phyloP scores from a whole-genome alignment of 1,140 invertebrate genomes.

The Drepana arcuata region DNA sequence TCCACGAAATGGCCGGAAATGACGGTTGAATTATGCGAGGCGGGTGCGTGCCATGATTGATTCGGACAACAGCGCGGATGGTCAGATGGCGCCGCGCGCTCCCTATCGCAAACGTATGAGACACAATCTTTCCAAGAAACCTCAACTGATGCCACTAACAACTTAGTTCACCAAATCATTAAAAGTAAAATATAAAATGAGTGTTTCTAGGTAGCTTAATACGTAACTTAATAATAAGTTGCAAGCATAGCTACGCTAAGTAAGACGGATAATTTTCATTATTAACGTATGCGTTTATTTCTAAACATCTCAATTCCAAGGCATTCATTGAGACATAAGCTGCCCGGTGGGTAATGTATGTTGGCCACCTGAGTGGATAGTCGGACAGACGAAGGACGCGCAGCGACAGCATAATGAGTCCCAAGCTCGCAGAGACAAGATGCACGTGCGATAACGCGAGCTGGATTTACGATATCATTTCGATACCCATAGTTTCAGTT shows the following conservation, averaged over 20 bases:
- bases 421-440: conserved; percentile 24
- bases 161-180: no score
- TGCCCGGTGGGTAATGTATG: conserved; percentile 29
- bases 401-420: conserved; percentile 43
- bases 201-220: no score
- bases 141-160: no score
- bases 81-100: conserved; percentile 6
- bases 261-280: no score
- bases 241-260: no score
- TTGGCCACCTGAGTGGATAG: conserved; percentile 37
- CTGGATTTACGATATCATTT: conserved; percentile 21
- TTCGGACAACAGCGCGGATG: conserved; percentile 26
- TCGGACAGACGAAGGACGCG: conserved; percentile 23
- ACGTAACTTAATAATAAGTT: no score
- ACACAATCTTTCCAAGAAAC: no score
- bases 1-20: conserved; percentile 56
- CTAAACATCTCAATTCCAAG: no score
- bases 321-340: conserved; percentile 33
- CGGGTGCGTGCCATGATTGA: conserved; percentile 55
- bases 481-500: conserved; percentile 4
- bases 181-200: no score
- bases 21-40: conserved; percentile 52
- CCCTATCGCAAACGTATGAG: no score
- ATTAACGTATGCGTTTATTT: no score
- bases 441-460: conserved; percentile 47